Conservation (phyloP, 64 coral and sea anemone genomes). For the Stylophora pistillata region DNA sequence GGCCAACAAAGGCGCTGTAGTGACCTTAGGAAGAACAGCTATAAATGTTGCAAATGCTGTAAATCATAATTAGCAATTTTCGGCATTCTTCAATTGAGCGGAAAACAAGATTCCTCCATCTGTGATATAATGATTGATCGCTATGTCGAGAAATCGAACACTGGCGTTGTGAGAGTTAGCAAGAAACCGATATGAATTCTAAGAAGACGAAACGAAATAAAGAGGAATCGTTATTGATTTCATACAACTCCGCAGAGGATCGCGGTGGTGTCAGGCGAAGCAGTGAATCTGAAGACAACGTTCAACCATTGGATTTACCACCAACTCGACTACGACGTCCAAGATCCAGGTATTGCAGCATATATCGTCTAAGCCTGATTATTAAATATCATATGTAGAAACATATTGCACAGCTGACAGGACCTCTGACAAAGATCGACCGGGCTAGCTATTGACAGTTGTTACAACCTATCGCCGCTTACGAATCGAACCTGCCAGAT, state of each 20-base stretch:
- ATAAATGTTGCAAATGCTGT: background rate
- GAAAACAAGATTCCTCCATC: background rate
- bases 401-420: background rate
- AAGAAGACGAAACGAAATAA: conserved; percentile 57
- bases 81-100: conserved; percentile 38
- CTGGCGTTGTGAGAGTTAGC: background rate
- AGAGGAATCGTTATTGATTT: conserved; percentile 80
- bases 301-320: conserved; percentile 82
- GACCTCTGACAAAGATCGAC: too few species aligned
- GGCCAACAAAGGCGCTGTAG: background rate
- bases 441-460: too few species aligned
- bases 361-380: background rate
- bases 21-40: background rate
- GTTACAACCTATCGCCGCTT: too few species aligned
- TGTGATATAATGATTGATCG: background rate
- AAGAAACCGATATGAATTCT: conserved; percentile 39
- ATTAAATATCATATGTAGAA: background rate
- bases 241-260: conserved; percentile 79
- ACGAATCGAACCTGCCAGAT: too few species aligned
- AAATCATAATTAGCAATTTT: background rate
- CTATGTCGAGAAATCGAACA: background rate
- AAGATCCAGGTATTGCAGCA: conserved; percentile 75
- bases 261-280: conserved; percentile 17
- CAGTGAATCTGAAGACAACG: conserved; percentile 70
- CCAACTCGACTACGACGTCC: conserved; percentile 87